Percentiles rank a stretch among this genome's conserved stretches.
These are phyloP conservation scores for Coreius guichenoti DNA, from an alignment of 2,797 vertebrate genomes.

Conservation along the genomic window DNA sequence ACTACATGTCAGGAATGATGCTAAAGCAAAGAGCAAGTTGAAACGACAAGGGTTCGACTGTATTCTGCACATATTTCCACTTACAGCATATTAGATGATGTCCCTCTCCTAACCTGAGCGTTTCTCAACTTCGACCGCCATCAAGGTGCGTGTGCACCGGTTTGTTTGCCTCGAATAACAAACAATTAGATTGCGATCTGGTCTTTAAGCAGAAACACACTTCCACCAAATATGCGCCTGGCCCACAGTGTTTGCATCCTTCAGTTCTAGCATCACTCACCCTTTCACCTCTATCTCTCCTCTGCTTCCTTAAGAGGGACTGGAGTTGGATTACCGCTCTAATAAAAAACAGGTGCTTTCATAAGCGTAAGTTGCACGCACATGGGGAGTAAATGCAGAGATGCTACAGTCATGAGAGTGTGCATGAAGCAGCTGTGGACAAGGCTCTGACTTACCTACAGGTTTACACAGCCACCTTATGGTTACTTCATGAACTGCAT, in stretches of 20 bases:
- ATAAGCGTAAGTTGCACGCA: slow-evolving; percentile 39
- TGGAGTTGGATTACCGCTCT: slow-evolving; percentile 40
- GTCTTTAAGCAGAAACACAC: slow-evolving; percentile 38
- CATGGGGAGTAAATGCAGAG: slow-evolving; percentile 25
- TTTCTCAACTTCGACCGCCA: slow-evolving; percentile 1
- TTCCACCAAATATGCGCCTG: neutral
- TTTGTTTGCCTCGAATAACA: slow-evolving; percentile 47
- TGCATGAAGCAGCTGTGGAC: neutral
- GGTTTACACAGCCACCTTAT: slow-evolving; percentile 39
- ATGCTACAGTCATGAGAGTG: neutral
- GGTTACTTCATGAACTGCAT: neutral
- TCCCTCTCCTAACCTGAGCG: slow-evolving; percentile 6
- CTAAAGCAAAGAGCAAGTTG: slow-evolving; percentile 1
- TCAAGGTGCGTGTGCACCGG: neutral
- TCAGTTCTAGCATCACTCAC: slow-evolving; percentile 26
- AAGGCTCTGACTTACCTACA: neutral
- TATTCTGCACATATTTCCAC: slow-evolving; percentile 17
- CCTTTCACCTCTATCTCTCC: slow-evolving; percentile 50
- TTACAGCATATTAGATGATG: neutral
- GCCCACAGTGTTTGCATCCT: slow-evolving; percentile 35
- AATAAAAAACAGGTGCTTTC: slow-evolving; percentile 46
- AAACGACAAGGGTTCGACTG: slow-evolving; percentile 22
- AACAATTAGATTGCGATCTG: slow-evolving; percentile 45
- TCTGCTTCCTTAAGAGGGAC: slow-evolving; percentile 29
- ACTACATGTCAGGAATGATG: neutral